phyloP scores from a whole-genome alignment of 1,140 invertebrate species.

The Aculops lycopersici region DNA sequence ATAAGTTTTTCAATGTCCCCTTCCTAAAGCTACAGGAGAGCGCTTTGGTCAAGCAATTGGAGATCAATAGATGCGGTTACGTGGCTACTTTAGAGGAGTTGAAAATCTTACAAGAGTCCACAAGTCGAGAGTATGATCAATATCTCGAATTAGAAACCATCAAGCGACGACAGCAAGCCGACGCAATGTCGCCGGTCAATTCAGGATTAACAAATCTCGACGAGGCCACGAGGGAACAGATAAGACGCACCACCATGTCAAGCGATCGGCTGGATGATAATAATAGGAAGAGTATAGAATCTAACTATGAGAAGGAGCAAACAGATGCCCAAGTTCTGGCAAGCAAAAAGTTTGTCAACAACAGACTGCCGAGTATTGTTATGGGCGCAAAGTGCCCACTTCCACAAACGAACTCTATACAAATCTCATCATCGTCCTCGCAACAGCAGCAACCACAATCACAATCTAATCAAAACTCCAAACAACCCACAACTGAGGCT shows the following conservation, averaged over 20 bases:
- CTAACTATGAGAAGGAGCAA: neutral
- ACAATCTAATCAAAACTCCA: neutral
- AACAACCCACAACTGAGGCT: constrained; percentile 15
- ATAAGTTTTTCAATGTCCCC: constrained; percentile 85
- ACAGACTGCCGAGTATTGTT: constrained; percentile 8
- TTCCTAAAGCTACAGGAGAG: constrained; percentile 66
- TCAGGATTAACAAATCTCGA: constrained; percentile 4
- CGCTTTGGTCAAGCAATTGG: constrained; percentile 49
- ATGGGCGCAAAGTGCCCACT: constrained; percentile 8
- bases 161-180: constrained; percentile 31
- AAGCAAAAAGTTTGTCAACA: too few species aligned
- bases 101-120: constrained; percentile 42
- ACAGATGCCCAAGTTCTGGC: neutral
- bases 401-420: neutral
- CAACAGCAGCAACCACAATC: neutral
- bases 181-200: constrained; percentile 17
- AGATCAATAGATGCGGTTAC: constrained; percentile 53
- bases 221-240: constrained; percentile 7
- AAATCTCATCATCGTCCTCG: neutral
- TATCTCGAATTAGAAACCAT: constrained; percentile 39
- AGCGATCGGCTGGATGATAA: constrained; percentile 6
- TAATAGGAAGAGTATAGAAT: neutral
- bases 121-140: constrained; percentile 56
- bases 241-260: constrained; percentile 8
- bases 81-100: constrained; percentile 46